These are phyloP conservation scores for Uropetala carovei DNA, from an alignment of 2,888 invertebrate genomes.

Conservation along the genomic window DNA sequence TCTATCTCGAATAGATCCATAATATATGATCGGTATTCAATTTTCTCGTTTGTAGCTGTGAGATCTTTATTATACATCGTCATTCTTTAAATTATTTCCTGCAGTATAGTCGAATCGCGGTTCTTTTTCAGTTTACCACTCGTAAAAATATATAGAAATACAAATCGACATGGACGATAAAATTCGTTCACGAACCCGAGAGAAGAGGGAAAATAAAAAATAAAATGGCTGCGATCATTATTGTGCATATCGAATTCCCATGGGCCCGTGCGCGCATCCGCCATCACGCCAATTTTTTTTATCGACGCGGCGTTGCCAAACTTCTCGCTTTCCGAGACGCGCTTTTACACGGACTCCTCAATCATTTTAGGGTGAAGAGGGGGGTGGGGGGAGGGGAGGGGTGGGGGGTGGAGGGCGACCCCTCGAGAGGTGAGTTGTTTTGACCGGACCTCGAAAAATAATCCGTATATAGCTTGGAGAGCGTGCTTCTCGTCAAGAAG, in stretches of 20 bases:
- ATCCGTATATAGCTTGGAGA: not conserved
- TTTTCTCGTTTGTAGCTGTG: too few relatives aligned
- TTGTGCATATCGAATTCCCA: not conserved
- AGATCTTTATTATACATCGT: too few relatives aligned
- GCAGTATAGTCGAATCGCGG: too few relatives aligned
- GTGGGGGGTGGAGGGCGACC: not conserved
- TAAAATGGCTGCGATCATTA: not conserved
- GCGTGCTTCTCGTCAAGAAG: slow-evolving; percentile 38
- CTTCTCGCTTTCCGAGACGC: not conserved
- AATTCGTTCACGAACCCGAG: too few relatives aligned
- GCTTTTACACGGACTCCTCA: not conserved
- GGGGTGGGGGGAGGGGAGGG: not conserved
- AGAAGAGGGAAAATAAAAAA: not conserved
- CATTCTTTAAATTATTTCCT: too few relatives aligned
- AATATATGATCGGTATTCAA: too few relatives aligned
- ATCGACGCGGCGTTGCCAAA: slow-evolving; percentile 1
- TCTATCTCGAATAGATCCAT: too few relatives aligned
- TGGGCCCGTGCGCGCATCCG: too few relatives aligned
- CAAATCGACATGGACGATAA: too few relatives aligned
- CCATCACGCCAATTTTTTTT: not conserved
- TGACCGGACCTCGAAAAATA: not conserved
- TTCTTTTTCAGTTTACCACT: too few relatives aligned
- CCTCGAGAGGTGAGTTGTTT: slow-evolving; percentile 38
- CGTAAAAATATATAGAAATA: too few relatives aligned
- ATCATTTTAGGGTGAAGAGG: not conserved